Evolutionary conservation across 2,797 vertebrate genomes (phyloP).

Genomic region (Taeniopygia guttata): DNA sequence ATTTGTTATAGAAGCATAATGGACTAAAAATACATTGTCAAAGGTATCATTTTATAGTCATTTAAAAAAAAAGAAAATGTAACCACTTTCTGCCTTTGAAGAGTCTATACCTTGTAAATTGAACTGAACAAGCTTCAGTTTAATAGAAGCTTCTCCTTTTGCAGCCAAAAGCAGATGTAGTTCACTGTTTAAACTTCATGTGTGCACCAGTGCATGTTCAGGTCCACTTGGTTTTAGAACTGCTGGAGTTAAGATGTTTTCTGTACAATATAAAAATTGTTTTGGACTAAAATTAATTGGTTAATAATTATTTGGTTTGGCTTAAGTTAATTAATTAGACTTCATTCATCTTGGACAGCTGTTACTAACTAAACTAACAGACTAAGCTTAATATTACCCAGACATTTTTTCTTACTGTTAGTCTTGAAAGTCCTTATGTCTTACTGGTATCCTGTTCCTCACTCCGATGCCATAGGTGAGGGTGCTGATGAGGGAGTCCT

Average conservation of each 20-base stretch:
- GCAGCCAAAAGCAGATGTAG: background rate
- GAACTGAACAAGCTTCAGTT: background rate
- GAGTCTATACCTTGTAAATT: background rate
- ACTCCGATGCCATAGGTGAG: background rate
- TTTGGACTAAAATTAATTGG: background rate
- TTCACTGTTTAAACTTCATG: background rate
- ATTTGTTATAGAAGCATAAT: background rate
- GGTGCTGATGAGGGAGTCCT: background rate
- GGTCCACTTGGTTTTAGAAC: background rate
- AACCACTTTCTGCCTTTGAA: background rate
- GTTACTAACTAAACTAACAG: background rate
- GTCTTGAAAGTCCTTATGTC: background rate
- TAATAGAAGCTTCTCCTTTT: background rate
- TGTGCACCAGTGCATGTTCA: background rate
- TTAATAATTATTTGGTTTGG: background rate
- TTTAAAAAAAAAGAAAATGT: background rate
- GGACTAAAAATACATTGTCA: background rate
- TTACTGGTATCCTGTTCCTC: background rate
- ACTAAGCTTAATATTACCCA: background rate
- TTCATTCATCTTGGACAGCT: background rate
- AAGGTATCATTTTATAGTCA: background rate
- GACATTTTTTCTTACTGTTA: background rate
- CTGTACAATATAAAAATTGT: background rate
- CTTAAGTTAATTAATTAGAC: background rate
- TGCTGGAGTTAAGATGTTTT: background rate